Evolutionary conservation across 1,140 invertebrate species (phyloP), one percentile per base, ranked within the genome.

Genomic region (Whitmania pigra): DNA sequence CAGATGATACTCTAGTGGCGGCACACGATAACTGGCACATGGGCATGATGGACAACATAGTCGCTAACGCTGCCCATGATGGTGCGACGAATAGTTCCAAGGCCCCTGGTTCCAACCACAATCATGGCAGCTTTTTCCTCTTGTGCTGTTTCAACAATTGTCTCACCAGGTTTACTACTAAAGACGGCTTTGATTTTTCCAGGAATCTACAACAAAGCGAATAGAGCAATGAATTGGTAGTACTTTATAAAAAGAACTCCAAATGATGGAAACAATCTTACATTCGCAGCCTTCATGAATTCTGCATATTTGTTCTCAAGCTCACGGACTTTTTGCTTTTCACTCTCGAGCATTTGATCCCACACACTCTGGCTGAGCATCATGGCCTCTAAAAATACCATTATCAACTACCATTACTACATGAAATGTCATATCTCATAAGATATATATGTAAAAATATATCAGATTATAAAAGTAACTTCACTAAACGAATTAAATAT

Each of bases 311-410:
- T 71, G 31, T 71, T 53, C 60, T 73, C 73, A 22, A 73, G 49
- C 11, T 71, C 69, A 31, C 57, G 31, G 15, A 73, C 73, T 71
- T 73, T 73, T 49, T 73, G 43, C 63, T 73, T 73, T 60, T 73
- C 73, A 29, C 43, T 67, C 18, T 70, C 69, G 13, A 73, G 31
- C 73, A 73, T 73, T 49, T 73, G 54, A 22, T 71, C 73, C 73
- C 73, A 73, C 7, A 73, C 40, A 40, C 43, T 49, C 22, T 55
- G 69, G 57, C 60, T 73, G 20, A 73, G 53, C 53, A 72, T 72
- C 55, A 73, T 60, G 29, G 73, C 73, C 40, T 73, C 73, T 73
- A 57, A 2, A 71, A 60, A 4, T 53, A 63, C 27, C 53, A 63
- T 63, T 25, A 18, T 17, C 9, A 15, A 17, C 15, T n/a, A n/a